Base-by-base conservation (phyloP, 2,113 vertebrate species). In the Microtus pennsylvanicus region DNA sequence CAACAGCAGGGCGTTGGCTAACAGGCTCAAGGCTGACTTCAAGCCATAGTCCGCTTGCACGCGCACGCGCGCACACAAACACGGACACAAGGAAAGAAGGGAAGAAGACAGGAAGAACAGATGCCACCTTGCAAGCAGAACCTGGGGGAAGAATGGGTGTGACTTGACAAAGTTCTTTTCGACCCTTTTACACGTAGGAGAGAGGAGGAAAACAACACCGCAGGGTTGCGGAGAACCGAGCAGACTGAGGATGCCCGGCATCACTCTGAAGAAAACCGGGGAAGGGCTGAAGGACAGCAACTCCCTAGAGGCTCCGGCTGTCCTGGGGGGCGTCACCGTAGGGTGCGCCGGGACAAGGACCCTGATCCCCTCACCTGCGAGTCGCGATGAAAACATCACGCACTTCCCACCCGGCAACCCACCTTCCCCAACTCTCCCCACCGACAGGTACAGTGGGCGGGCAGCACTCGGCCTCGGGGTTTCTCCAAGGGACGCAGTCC, bases 81-180 rank as follows among this genome's bases (percentile, higher is more conserved):
- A 61, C n/a, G 5, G 22, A 76, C 47, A 52, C 30, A 82, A 1
- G 35, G 55, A 35, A 22, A 35, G 77, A 22, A 67, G 26, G 38
- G 30, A 5, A 7, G 13, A 3, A 45, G 24, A 55, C 26, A 77
- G 70, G 81, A 75, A 50, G 28, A 81, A 93, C 24, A 1, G 91
- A 90, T 52, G 74, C 22, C 87, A 78, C 13, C 55, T 69, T 7
- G 45, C 47, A 50, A 4, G 28, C 33, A 91, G 87, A 90, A 87
- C 61, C 55, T 3, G 24, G 63, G 42, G 50, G 17, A 65, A 83
- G 61, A 63, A 67, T 16, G 21, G 65, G 80, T 72, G 72, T 70
- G 61, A 61, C 89, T 26, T 63, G n/a, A 47, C 78, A 81, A 95
- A 86, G 82, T 81, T 76, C 75, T 86, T 80, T 76, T 38, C 63